A percentile compares a stretch with the other conserved stretches of the same genome.
Evolutionary conservation across 1,140 invertebrate species (phyloP).

Genomic region (Drosophila obscura): DNA sequence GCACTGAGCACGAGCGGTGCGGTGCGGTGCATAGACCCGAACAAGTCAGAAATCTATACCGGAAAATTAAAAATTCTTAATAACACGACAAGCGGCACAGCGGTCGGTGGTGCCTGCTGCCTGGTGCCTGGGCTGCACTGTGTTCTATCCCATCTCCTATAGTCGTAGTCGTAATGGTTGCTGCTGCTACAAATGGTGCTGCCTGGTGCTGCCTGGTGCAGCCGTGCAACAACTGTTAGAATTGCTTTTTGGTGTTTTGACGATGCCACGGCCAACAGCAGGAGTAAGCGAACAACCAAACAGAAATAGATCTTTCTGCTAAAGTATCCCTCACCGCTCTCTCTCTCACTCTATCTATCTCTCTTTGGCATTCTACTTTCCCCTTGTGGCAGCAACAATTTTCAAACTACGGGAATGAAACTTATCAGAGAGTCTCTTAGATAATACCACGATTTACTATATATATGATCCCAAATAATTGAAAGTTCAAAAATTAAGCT

Average conservation of each 20-base stretch:
- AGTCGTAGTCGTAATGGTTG: conserved; percentile 10
- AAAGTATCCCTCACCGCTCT: background rate
- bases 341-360: too few relatives aligned
- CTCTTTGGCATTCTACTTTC: too few relatives aligned
- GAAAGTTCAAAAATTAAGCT: too few relatives aligned
- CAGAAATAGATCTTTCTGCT: conserved; percentile 39
- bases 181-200: conserved; percentile 10
- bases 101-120: conserved; percentile 29
- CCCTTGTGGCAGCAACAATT: too few relatives aligned
- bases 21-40: background rate
- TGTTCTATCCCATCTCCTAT: too few relatives aligned
- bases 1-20: background rate
- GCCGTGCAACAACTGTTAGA: conserved; percentile 71
- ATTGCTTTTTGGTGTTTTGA: conserved; percentile 73
- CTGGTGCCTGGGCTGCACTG: too few relatives aligned
- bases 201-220: conserved; percentile 6
- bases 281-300: conserved; percentile 23
- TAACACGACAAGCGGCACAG: conserved; percentile 76
- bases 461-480: too few relatives aligned
- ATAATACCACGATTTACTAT: too few relatives aligned
- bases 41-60: conserved; percentile 81
- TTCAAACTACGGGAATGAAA: too few relatives aligned
- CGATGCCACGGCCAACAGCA: conserved; percentile 54
- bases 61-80: conserved; percentile 83
- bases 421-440: too few relatives aligned